These are phyloP conservation scores for Fissipunctia ypsillon DNA, from an alignment of 2,888 invertebrate species.

Conservation along the genomic window DNA sequence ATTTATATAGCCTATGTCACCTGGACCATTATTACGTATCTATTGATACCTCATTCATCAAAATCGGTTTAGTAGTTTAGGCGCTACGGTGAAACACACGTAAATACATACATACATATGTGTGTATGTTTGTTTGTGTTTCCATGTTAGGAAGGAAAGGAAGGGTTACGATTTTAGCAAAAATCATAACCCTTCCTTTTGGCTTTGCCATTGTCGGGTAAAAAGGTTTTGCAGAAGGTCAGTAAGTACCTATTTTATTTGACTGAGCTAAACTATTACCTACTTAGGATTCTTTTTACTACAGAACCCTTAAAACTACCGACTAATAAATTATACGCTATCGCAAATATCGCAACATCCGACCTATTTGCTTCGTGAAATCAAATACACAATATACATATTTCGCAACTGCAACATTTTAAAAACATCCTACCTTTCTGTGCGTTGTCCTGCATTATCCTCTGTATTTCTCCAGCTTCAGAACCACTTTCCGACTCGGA, in stretches of 20 bases:
- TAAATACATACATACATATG: no score
- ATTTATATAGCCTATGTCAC: no score
- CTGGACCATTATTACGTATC: no score
- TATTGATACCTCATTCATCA: no score
- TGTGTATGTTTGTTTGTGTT: no score
- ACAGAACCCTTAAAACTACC: not conserved
- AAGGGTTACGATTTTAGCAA: no score
- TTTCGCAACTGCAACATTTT: constrained; percentile 26
- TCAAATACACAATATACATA: constrained; percentile 5
- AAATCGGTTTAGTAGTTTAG: no score
- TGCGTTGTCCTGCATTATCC: constrained; percentile 88
- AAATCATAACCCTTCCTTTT: no score
- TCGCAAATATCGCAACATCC: not conserved
- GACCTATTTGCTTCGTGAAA: not conserved
- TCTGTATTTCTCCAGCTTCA: constrained; percentile 93
- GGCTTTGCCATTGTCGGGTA: no score
- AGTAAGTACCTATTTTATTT: constrained; percentile 14
- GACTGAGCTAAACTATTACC: no score
- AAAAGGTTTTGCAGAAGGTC: not conserved
- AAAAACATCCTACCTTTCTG: constrained; percentile 72
- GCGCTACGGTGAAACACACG: no score
- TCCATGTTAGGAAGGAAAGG: no score
- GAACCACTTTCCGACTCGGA: constrained; percentile 93
- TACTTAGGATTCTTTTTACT: not conserved
- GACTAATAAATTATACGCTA: not conserved